Conservation (phyloP, 2,113 vertebrate species). For the Nymphicus hollandicus region DNA sequence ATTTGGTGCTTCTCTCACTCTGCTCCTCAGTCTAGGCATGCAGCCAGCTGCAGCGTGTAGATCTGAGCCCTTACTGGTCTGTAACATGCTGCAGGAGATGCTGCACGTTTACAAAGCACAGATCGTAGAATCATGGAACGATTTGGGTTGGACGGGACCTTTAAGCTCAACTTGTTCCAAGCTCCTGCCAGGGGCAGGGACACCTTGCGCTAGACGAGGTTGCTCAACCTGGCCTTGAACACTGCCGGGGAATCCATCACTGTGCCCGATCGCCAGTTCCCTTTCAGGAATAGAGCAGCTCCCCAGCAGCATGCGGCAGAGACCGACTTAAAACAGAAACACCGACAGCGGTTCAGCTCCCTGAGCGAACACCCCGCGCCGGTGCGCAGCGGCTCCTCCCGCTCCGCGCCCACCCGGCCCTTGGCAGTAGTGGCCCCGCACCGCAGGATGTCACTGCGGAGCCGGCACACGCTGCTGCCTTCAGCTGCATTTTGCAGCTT, state of each 20-base stretch:
- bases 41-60: not conserved
- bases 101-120: not conserved
- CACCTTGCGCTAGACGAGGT: not conserved
- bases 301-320: not conserved
- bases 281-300: not conserved
- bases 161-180: not conserved
- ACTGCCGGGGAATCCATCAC: no score
- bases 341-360: accelerated
- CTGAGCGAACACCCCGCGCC: accelerated
- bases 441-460: conserved; percentile 55
- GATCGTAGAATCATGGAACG: not conserved
- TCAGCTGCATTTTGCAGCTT: not conserved
- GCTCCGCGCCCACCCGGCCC: not conserved
- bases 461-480: not conserved
- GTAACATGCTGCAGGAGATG: accelerated
- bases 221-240: no score
- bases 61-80: not conserved
- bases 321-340: no score
- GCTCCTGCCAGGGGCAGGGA: not conserved
- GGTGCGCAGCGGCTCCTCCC: not conserved
- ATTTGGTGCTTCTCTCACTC: not conserved
- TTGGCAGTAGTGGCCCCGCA: not conserved
- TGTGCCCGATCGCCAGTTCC: not conserved
- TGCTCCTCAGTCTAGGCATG: not conserved
- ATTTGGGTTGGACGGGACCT: not conserved